These are phyloP conservation scores for Anastrepha obliqua DNA, from an alignment of 1,140 invertebrate species.

Conservation along the genomic window DNA sequence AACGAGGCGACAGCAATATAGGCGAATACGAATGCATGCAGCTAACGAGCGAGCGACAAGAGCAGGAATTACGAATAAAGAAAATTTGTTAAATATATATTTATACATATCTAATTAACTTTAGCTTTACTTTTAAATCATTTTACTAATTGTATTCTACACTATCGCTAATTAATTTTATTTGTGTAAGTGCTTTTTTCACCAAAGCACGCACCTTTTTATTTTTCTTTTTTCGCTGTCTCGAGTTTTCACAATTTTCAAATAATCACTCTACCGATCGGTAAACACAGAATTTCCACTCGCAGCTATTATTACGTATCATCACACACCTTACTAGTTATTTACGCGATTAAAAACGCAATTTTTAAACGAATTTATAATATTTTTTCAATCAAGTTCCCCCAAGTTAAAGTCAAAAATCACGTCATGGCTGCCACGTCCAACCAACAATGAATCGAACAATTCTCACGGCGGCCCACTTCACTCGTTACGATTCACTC, in stretches of 20 bases:
- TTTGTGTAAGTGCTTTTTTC: background rate
- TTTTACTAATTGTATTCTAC: background rate
- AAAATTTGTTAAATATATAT: conserved; percentile 19
- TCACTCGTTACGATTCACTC: conserved; percentile 37
- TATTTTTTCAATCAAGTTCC: conserved; percentile 40
- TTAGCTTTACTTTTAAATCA: conserved; percentile 42
- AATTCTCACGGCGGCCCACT: conserved; percentile 58
- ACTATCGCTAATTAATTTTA: background rate
- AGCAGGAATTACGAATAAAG: conserved; percentile 31
- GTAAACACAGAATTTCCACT: conserved; percentile 10
- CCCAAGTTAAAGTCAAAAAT: conserved; percentile 67
- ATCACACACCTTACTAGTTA: conserved; percentile 37
- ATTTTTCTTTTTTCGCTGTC: background rate
- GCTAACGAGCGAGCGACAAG: conserved; percentile 29
- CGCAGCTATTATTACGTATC: background rate
- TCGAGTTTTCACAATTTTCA: background rate
- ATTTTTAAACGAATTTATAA: conserved; percentile 29
- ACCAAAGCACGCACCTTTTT: background rate
- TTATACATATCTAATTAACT: conserved; percentile 29
- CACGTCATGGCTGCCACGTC: conserved; percentile 75
- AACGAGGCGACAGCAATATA: conserved; percentile 19
- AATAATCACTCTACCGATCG: background rate
- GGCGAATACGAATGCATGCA: conserved; percentile 38
- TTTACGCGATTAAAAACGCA: conserved; percentile 42
- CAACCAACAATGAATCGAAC: conserved; percentile 74